phyloP scores from a whole-genome alignment of 2,113 vertebrate genomes.

The Bettongia penicillata region DNA sequence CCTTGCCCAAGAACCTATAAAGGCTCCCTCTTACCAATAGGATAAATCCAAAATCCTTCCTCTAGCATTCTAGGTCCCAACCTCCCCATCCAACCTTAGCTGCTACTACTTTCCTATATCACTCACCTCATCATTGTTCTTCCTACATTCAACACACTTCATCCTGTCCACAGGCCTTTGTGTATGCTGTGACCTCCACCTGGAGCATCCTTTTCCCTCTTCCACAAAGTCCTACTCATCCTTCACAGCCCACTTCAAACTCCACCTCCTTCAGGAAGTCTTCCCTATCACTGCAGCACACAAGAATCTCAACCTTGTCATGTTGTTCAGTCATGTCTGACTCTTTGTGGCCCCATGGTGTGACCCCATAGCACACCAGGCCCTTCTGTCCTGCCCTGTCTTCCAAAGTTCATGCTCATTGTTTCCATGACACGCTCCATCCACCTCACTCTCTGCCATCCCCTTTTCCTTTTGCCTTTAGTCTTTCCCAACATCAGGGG shows the following conservation, averaged over 20 bases:
- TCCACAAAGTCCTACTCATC: not conserved
- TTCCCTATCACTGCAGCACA: not conserved
- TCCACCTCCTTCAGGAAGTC: not conserved
- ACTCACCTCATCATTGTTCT: not conserved
- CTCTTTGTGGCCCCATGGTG: not conserved
- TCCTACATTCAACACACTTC: not conserved
- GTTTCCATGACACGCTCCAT: not conserved
- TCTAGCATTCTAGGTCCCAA: not conserved
- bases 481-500: no score
- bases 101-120: no score
- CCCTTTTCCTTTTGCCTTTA: no score
- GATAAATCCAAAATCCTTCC: not conserved
- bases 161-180: not conserved
- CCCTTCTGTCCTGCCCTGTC: not conserved
- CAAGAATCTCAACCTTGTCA: not conserved
- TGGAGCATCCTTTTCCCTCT: not conserved
- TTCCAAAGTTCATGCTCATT: not conserved
- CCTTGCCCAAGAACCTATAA: not conserved
- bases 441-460: no score
- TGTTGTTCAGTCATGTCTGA: not conserved
- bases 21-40: not conserved
- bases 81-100: not conserved
- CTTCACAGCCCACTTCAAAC: not conserved
- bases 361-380: no score
- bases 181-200: not conserved